Base-by-base conservation (phyloP, 1,140 invertebrate species). In the Drosophila mayri region DNA sequence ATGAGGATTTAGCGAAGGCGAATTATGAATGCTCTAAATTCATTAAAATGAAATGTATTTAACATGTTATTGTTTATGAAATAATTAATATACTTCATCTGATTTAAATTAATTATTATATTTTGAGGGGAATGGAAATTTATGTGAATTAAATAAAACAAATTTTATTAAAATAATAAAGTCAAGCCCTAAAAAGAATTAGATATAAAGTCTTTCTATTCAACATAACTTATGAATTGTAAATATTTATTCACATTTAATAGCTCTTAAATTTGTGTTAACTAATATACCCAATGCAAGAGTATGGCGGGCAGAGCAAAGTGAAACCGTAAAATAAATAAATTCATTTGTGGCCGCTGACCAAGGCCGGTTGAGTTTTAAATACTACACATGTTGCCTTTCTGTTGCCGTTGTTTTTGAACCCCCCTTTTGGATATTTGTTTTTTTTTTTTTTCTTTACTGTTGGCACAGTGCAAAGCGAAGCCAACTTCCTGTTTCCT, bases 301-400 rank as follows among this genome's bases (percentile, higher is more conserved):
- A 3, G 38, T 50, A 64, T 41, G 10, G 10, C 16, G n/a, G 14
- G 32, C 8, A n/a, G n/a, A 32, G 30, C 25, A 25, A 65, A 68
- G 57, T 30, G 52, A 70, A 72, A 88, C 71, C 68, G 80, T 87
- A 78, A 78, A 88, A 71, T 74, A 87, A 88, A 87, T 87, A 88
- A 90, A 88, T 90, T 88, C 81, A 90, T 88, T 88, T 88, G 84
- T 76, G 84, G 85, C 79, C 54, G 61, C 54, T 81, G 65, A 60
- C 84, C 84, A 88, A 87, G 84, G 84, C 52, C 80, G 67, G 74
- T 70, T 71, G 72, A 58, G 63, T 87, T 87, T 87, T 87, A 87
- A 87, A 87, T 87, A 77, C 84, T 88, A 81, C 84, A 87, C 84
- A 87, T 87, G 84, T 88, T 88, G 84, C 84, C 84, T 67, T 62